Percentiles rank a stretch among this genome's conserved stretches.
Conservation (phyloP, 1,140 invertebrate species). For the Sycobia sp. region DNA sequence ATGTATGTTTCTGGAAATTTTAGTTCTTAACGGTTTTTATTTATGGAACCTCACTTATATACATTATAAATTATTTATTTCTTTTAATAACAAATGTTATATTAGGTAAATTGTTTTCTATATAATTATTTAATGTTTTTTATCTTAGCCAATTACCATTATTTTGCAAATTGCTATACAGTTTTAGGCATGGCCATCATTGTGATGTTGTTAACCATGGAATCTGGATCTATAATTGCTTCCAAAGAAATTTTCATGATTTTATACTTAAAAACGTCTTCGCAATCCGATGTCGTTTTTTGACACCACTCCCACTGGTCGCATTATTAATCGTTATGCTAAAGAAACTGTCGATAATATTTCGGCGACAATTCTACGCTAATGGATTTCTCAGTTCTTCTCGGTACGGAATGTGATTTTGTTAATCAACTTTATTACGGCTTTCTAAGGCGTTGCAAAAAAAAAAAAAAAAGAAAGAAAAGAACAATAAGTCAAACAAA, state of each 20-base stretch:
- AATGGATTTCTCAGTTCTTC: conserved; percentile 59
- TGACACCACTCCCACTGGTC: conserved; percentile 74
- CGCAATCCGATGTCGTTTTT: conserved; percentile 76
- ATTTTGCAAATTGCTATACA: conserved; percentile 30
- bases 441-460: too few species aligned
- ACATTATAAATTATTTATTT: not conserved
- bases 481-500: too few species aligned
- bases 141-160: not conserved
- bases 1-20: too few species aligned
- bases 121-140: conserved; percentile 1
- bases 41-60: too few species aligned
- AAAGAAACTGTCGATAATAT: conserved; percentile 75
- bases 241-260: conserved; percentile 65
- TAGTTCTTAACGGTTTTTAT: too few species aligned
- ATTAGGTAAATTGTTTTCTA: conserved; percentile 2
- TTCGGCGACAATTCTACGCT: conserved; percentile 50
- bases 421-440: too few species aligned
- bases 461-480: too few species aligned
- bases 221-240: conserved; percentile 68
- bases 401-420: conserved; percentile 61
- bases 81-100: not conserved
- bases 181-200: conserved; percentile 64
- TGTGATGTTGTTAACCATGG: conserved; percentile 63
- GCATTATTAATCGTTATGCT: conserved; percentile 75
- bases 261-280: conserved; percentile 70